phyloP scores from a whole-genome alignment of 37 sponge, comb jelly and placozoan genomes.

The Ianthella basta region DNA sequence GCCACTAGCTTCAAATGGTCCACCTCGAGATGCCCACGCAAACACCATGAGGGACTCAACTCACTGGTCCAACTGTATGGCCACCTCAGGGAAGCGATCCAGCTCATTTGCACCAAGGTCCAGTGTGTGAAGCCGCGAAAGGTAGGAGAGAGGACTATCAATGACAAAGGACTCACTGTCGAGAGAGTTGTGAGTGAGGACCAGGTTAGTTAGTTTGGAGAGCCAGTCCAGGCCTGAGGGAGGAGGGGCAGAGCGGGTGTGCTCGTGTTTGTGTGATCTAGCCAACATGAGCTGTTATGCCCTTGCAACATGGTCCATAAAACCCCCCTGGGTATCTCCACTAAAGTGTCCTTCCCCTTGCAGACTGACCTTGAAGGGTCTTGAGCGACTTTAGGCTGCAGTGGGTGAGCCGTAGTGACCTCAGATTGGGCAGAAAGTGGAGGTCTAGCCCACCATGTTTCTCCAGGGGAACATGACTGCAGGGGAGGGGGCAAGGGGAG shows the following conservation, averaged over 20 bases:
- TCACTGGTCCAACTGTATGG: conserved; percentile 6
- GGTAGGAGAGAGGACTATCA: background rate
- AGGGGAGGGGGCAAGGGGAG: background rate
- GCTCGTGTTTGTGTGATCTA: no score
- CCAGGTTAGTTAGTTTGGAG: conserved; percentile 10
- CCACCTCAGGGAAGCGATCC: conserved; percentile 7
- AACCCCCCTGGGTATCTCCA: no score
- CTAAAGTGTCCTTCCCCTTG: no score
- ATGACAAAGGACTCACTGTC: background rate
- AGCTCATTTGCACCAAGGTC: conserved; percentile 20
- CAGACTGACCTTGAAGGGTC: no score
- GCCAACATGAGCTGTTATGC: no score
- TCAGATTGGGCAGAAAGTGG: background rate
- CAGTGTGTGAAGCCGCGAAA: background rate
- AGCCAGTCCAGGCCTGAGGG: background rate
- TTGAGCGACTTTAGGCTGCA: background rate
- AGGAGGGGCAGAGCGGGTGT: no score
- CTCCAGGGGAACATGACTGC: conserved; percentile 28
- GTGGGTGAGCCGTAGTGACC: conserved; percentile 9
- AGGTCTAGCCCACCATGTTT: conserved; percentile 21
- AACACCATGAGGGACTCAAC: background rate
- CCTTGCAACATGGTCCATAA: no score
- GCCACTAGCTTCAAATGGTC: no score
- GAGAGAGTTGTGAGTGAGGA: conserved; percentile 24
- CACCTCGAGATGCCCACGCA: background rate